phyloP scores from a whole-genome alignment of 2,888 invertebrate genomes.

The Synergus gifuensis region DNA sequence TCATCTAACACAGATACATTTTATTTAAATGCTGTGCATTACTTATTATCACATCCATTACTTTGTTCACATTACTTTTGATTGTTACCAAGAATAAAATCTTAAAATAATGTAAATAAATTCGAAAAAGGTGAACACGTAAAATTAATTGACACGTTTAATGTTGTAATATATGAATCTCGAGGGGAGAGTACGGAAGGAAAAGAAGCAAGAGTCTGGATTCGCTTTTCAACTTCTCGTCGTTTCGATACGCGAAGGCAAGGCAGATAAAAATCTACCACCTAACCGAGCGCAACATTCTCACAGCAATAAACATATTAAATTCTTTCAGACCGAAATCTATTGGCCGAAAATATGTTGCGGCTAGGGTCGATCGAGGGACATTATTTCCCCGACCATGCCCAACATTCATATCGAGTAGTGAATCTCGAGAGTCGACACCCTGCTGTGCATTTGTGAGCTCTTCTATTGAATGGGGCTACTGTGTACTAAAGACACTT shows the following conservation, averaged over 20 bases:
- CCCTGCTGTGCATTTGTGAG: conserved; percentile 76
- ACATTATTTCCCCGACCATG: conserved; percentile 65
- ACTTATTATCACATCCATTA: too few relatives aligned
- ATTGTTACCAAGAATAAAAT: too few relatives aligned
- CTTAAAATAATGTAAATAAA: not conserved
- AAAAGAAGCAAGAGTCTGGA: conserved; percentile 23
- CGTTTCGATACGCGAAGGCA: conserved; percentile 40
- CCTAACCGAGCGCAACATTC: conserved; percentile 67
- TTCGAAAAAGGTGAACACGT: not conserved
- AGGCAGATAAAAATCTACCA: conserved; percentile 67
- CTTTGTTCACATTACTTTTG: too few relatives aligned
- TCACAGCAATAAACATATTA: conserved; percentile 76
- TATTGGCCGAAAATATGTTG: conserved; percentile 60
- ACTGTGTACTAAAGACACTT: conserved; percentile 73
- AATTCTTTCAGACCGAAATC: conserved; percentile 58
- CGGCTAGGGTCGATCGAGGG: conserved; percentile 51
- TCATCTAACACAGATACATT: too few relatives aligned
- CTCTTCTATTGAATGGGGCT: conserved; percentile 69
- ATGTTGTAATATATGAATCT: not conserved
- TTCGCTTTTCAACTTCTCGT: conserved; percentile 37
- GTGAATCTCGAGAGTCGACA: conserved; percentile 72
- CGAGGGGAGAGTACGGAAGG: conserved; percentile 15
- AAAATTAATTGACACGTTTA: conserved; percentile 23
- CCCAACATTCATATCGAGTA: conserved; percentile 72
- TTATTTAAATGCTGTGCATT: too few relatives aligned